Evolutionary conservation across 2,113 vertebrate genomes (phyloP).

Genomic region (Bufo bufo): DNA sequence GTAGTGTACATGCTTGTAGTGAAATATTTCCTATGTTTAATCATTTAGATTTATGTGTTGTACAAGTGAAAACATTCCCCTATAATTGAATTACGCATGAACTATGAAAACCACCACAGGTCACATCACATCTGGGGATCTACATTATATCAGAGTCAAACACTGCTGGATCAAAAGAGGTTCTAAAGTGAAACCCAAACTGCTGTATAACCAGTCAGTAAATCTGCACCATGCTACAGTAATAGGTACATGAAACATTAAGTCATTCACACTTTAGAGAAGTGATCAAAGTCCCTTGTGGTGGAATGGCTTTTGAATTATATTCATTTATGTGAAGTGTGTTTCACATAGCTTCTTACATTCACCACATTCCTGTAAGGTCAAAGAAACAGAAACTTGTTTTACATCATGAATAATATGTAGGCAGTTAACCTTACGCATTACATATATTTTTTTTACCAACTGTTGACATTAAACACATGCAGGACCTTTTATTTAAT

Average conservation of each 20-base stretch:
- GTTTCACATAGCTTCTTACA: slow-evolving; percentile 11
- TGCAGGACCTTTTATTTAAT: background rate
- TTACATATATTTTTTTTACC: slow-evolving; percentile 24
- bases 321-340: background rate
- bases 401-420: slow-evolving; percentile 4
- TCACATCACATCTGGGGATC: background rate
- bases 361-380: slow-evolving; percentile 31
- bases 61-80: slow-evolving; percentile 22
- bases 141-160: background rate
- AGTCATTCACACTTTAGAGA: background rate
- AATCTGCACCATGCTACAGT: background rate
- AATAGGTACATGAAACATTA: background rate
- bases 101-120: background rate
- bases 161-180: background rate
- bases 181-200: background rate
- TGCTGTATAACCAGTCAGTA: background rate
- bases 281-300: background rate
- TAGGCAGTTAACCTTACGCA: background rate
- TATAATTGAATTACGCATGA: slow-evolving; percentile 23
- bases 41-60: background rate
- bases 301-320: background rate
- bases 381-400: slow-evolving; percentile 38
- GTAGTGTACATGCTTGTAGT: background rate
- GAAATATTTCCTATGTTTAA: slow-evolving; percentile 41
- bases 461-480: background rate